phyloP scores from a whole-genome alignment of 2,888 invertebrate species.

The Cerceris rybyensis region DNA sequence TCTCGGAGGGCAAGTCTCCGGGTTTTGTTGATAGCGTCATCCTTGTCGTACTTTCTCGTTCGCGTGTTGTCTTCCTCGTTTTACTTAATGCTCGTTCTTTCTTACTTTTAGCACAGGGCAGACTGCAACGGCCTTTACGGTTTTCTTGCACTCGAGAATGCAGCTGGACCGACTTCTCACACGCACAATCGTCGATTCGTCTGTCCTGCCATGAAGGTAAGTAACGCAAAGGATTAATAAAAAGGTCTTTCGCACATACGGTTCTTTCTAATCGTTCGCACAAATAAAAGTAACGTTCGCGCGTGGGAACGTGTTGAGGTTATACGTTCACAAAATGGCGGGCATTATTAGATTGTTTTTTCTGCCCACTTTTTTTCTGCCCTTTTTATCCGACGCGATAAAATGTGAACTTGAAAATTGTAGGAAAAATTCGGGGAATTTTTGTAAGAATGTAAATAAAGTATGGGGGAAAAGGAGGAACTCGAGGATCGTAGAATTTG shows the following conservation, averaged over 20 bases:
- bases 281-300: too few relatives aligned
- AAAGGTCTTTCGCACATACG: background rate
- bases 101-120: background rate
- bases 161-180: constrained; percentile 28
- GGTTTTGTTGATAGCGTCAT: too few relatives aligned
- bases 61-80: background rate
- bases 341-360: too few relatives aligned
- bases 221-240: background rate
- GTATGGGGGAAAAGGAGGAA: background rate
- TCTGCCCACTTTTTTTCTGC: background rate
- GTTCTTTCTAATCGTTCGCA: too few relatives aligned
- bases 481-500: constrained; percentile 36
- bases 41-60: too few relatives aligned
- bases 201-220: background rate
- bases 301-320: too few relatives aligned
- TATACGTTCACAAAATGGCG: too few relatives aligned
- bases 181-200: constrained; percentile 14
- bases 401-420: background rate
- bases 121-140: constrained; percentile 29
- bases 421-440: background rate
- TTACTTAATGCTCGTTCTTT: background rate
- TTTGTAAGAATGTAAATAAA: background rate
- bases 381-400: background rate
- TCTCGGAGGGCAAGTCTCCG: background rate
- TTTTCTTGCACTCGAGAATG: constrained; percentile 28